Percentiles rank a stretch among this genome's conserved stretches.
Conservation (phyloP, 2,113 vertebrate species). For the Chaetorhynchus papuensis region DNA sequence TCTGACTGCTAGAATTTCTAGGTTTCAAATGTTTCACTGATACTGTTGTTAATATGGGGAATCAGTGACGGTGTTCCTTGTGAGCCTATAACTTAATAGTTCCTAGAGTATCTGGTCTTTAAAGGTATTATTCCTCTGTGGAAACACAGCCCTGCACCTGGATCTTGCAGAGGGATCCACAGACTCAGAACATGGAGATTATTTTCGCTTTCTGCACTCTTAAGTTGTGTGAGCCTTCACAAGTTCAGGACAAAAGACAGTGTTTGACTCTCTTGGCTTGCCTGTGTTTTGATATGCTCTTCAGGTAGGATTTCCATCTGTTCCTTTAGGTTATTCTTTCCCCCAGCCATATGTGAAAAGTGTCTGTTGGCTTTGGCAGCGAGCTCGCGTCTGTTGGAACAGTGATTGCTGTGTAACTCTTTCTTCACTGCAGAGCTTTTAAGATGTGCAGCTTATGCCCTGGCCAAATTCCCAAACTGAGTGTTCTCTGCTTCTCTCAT, state of each 20-base stretch:
- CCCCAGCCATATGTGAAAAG: slow-evolving; percentile 23
- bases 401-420: neutral
- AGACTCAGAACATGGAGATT: neutral
- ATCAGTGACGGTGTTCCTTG: neutral
- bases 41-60: neutral
- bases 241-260: neutral
- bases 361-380: slow-evolving; percentile 18
- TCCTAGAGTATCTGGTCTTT: neutral
- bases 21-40: neutral
- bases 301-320: slow-evolving; percentile 43
- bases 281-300: neutral
- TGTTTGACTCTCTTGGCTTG: neutral
- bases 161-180: neutral
- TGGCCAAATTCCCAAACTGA: neutral
- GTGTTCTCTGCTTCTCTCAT: neutral
- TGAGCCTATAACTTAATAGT: neutral
- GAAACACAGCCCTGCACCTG: neutral
- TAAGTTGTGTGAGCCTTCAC: neutral
- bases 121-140: neutral
- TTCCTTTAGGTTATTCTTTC: slow-evolving; percentile 22
- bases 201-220: neutral
- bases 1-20: neutral
- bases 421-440: neutral
- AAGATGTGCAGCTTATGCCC: neutral
- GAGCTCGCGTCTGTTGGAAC: slow-evolving; percentile 21